Evolutionary conservation across 53 echinoderm and acorn worm genomes (phyloP).

Genomic region (Paracentrotus lividus): DNA sequence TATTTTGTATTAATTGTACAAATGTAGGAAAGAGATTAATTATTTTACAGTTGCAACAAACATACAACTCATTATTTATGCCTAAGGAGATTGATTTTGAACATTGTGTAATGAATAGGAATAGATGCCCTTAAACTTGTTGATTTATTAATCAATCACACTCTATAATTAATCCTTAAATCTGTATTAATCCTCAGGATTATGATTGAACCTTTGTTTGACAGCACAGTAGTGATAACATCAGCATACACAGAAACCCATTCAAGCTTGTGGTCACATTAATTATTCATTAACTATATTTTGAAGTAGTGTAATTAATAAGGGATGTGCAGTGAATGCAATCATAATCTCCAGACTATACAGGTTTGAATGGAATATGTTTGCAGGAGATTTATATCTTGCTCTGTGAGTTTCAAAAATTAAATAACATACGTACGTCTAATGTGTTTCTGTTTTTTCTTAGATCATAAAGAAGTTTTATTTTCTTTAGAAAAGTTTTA

Average conservation of each 20-base stretch:
- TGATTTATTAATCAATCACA: not conserved
- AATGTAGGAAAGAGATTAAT: slow-evolving; percentile 9
- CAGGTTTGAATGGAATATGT: no score
- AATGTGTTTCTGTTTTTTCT: no score
- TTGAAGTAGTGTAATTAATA: not conserved
- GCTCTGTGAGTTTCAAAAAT: no score
- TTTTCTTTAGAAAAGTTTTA: no score
- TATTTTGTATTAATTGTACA: slow-evolving; percentile 1
- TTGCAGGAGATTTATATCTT: no score
- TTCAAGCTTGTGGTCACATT: not conserved
- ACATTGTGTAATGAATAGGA: no score
- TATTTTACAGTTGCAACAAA: not conserved
- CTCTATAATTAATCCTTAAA: not conserved
- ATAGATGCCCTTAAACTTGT: slow-evolving; percentile 1
- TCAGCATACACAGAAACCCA: not conserved
- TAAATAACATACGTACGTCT: no score
- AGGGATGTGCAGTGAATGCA: not conserved
- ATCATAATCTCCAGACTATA: not conserved
- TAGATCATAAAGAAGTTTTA: no score
- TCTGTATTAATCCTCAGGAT: not conserved
- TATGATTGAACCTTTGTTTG: not conserved
- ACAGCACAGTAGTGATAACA: not conserved
- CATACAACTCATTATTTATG: no score
- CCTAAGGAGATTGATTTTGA: no score
- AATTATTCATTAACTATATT: slow-evolving; percentile 35